phyloP scores from a whole-genome alignment of 2,113 vertebrate species.

The Malurus cyaneus region DNA sequence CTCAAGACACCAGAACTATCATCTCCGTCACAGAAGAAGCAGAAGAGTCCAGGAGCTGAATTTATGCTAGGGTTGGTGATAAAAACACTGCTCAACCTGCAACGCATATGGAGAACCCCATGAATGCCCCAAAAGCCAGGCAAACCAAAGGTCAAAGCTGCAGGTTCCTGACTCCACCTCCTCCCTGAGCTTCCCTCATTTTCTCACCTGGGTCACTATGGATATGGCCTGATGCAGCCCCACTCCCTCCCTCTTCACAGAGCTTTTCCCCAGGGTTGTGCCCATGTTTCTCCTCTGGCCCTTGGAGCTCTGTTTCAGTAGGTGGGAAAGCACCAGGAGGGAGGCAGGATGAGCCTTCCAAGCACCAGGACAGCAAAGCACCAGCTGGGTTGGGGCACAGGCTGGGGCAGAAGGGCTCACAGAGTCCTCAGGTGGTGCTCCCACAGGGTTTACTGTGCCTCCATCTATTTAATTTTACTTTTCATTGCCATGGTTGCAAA shows the following conservation, averaged over 20 bases:
- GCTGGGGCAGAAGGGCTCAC: not conserved
- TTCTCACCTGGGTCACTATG: rapidly evolving
- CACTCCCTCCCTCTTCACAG: not conserved
- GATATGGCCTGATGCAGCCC: not conserved
- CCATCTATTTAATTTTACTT: not conserved
- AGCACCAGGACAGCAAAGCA: not conserved
- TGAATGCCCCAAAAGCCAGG: not conserved
- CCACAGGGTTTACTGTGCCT: not conserved
- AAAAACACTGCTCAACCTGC: not conserved
- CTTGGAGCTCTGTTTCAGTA: rapidly evolving
- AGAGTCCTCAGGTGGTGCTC: not conserved
- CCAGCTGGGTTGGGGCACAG: not conserved
- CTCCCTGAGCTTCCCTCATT: not conserved
- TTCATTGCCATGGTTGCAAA: not conserved
- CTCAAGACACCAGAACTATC: not conserved
- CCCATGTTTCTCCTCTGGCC: rapidly evolving
- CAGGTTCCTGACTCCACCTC: not conserved
- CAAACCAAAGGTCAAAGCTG: not conserved
- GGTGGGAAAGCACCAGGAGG: not conserved
- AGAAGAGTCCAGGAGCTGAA: not conserved
- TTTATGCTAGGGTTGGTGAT: not conserved
- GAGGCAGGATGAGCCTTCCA: not conserved
- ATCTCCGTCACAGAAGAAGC: not conserved
- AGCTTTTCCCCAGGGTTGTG: not conserved
- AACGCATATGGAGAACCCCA: not conserved